phyloP scores from a whole-genome alignment of 2,113 vertebrate species.

The Micronycteris hirsuta region DNA sequence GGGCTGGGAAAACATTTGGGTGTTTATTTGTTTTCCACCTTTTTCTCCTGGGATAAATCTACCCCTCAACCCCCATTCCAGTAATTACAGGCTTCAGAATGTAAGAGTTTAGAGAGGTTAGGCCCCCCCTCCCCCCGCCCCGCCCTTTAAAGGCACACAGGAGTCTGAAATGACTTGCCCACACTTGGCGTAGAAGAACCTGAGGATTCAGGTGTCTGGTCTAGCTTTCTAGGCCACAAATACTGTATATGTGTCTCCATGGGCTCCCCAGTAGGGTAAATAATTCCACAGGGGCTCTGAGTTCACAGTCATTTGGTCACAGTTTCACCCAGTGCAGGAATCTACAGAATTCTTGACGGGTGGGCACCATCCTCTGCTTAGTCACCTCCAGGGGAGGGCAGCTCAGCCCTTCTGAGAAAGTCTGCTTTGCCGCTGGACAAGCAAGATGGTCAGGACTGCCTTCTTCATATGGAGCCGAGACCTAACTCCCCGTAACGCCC shows the following conservation, averaged over 20 bases:
- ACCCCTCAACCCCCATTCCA: not conserved
- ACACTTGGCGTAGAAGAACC: not conserved
- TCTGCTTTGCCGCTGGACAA: not conserved
- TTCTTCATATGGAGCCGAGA: not conserved
- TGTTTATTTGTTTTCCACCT: not conserved
- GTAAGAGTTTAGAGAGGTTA: not conserved
- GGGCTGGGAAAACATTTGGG: not conserved
- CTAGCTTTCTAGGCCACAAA: not conserved
- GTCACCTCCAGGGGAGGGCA: not conserved
- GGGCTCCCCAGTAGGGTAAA: not conserved
- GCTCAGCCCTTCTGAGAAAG: not conserved
- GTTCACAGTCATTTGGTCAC: not conserved
- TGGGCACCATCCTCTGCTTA: not conserved
- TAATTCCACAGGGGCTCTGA: not conserved
- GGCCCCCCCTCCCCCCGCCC: rapidly evolving
- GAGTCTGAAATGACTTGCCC: not conserved
- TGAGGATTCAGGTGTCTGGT: not conserved
- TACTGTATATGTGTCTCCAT: not conserved
- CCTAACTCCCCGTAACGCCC: not conserved
- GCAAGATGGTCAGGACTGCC: not conserved
- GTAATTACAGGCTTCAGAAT: not conserved
- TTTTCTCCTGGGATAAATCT: not conserved
- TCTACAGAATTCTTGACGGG: not conserved
- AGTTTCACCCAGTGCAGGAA: not conserved
- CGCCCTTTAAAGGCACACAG: not conserved